Base-by-base conservation (phyloP, 2,888 invertebrate species). In the Ditula angustiorana region DNA sequence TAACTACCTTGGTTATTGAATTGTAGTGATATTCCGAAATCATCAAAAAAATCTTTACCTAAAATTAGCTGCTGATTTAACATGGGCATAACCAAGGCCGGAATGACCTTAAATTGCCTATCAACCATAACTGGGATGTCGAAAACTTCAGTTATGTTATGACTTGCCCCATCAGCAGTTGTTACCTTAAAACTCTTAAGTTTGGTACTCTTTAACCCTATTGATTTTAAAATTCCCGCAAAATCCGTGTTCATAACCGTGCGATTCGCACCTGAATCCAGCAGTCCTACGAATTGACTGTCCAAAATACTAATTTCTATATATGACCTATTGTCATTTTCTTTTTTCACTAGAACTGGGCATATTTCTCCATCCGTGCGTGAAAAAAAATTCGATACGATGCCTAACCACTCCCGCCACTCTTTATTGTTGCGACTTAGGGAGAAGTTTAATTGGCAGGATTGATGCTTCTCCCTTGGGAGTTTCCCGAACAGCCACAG, bases 261-360 rank as follows among this genome's bases (percentile, higher is more conserved):
- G 3, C 55, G 37, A 11, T 59, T 65, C 5, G 68, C 66, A 10
- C 68, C 68, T 5, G 63, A 53, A 19, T 68, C 68, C 10, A 68
- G 50, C 8, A 68, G 19, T 0, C 68, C 68, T 19, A 58, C 21
- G 30, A 26, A 68, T 8, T n/a, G 16, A 5, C 21, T 33, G 4
- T 50, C 24, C 30, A 68, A 60, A 24, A 68, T 59, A 5, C 16
- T 37, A n/a, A 68, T 1, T 11, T n/a, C 24, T 16, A 59, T 33
- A 33, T 68, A 65, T 2, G 50, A 35, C 8, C 68, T 59, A 8
- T 58, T 65, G 16, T 67, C 67, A 55, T 58, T 46, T 16, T 59
- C 41, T 41, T 49, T 53, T 13, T 46, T 61, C 23, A 55, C 11
- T 2, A 52, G 53, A 2, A 61, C 28, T 0, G 56, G 44, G 8